Base-by-base conservation (phyloP, 30 jellyfish, hydroid and myxozoan species). In the Hydractinia symbiolongicarpus region DNA sequence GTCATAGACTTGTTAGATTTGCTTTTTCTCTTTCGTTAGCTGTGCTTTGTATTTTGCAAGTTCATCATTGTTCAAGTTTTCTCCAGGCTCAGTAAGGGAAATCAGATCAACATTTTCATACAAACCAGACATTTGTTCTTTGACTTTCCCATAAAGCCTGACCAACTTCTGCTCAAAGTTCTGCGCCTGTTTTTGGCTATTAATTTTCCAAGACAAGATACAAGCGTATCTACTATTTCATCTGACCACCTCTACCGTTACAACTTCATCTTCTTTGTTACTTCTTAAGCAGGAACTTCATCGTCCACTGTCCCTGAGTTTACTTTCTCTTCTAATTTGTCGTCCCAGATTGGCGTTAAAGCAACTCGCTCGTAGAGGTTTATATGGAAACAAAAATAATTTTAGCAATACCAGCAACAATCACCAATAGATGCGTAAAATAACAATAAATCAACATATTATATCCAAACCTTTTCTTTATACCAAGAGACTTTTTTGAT, bases 81-180 rank as follows among this genome's bases (percentile, higher is more conserved):
- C 77, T 53, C 84, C 78, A 67, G 72, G 70, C 30, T 50, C 60
- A 1, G 77, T 50, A 56, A 82, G 50, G 21, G 70, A 55, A 40
- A 15, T 83, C 7, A 83, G 88, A 60, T 88, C 94, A 84, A 76
- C 77, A 72, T 56, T 54, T 76, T 73, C 94, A 79, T 40, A 78
- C 69, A 61, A 56, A 20, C 79, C 5, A 9, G 94, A 83, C 94
- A 84, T 76, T 73, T 5, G 7, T 60, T 64, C 54, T 19, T 88
- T 52, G 78, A 83, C 16, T 53, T 83, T 82, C 62, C 67, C 86
- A 57, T 84, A 84, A 10, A 84, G 64, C 54, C 67, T 61, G 14
- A 84, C 93, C 6, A 77, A 83, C 52, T 84, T 87, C 11, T 87
- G 66, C 83, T 84, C 83, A 77, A 84, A 74, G 76, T 83, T 86